Evolutionary conservation across 2,113 vertebrate species (phyloP).

Genomic region (Trochalopteron elliotii): DNA sequence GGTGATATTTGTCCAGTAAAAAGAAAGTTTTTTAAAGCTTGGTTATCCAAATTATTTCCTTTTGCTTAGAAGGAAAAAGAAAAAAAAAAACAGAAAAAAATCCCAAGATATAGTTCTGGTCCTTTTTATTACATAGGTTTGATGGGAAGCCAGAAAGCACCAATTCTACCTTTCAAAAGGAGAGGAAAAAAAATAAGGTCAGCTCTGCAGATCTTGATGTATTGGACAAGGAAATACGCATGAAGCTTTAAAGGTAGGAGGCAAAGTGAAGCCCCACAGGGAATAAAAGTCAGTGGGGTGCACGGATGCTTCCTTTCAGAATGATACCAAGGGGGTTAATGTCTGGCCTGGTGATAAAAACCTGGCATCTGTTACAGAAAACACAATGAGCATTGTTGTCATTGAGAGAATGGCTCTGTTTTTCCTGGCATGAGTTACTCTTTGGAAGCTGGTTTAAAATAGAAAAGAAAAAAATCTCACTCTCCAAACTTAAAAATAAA

Average conservation of each 20-base stretch:
- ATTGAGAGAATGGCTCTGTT: conserved; percentile 76
- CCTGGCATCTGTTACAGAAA: conserved; percentile 67
- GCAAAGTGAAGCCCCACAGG: not conserved
- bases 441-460: conserved; percentile 71
- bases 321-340: conserved; percentile 67
- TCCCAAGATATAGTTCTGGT: not conserved
- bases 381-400: conserved; percentile 77
- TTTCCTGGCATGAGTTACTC: conserved; percentile 70
- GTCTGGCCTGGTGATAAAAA: conserved; percentile 71
- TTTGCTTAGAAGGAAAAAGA: not conserved
- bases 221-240: conserved; percentile 18
- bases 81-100: not conserved
- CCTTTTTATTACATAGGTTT: not conserved
- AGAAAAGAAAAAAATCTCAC: conserved; percentile 60
- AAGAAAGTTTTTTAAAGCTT: not conserved
- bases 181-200: not conserved
- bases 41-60: not conserved
- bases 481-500: conserved; percentile 49
- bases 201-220: not conserved
- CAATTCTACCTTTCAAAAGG: not conserved
- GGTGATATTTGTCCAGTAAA: not conserved
- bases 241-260: conserved; percentile 13
- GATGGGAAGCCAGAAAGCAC: conserved; percentile 1
- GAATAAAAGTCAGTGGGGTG: conserved; percentile 43
- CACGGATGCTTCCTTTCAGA: conserved; percentile 53